phyloP scores from a whole-genome alignment of 2,888 invertebrate species.

The Caenorhabditis sp. region DNA sequence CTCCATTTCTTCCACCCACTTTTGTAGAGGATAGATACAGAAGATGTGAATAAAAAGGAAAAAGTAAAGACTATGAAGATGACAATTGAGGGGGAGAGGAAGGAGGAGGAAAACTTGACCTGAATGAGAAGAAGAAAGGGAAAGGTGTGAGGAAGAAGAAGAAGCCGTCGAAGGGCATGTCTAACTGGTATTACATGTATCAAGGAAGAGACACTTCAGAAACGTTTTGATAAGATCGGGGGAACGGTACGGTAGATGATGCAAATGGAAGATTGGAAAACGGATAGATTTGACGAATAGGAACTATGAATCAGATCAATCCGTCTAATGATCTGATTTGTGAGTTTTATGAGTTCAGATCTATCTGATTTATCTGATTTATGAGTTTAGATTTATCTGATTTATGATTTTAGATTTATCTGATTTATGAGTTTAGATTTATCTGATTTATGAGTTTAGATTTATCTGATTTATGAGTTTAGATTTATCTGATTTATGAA shows the following conservation, averaged over 20 bases:
- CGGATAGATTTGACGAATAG: slow-evolving; percentile 20
- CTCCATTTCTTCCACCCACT: slow-evolving; percentile 21
- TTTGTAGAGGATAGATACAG: slow-evolving; percentile 34
- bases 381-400: too few relatives aligned
- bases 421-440: too few relatives aligned
- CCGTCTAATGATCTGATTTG: slow-evolving; percentile 17
- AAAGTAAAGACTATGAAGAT: slow-evolving; percentile 44
- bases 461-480: too few relatives aligned
- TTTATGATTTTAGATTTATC: too few relatives aligned
- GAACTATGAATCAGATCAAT: neutral
- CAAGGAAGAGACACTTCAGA: neutral
- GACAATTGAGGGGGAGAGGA: slow-evolving; percentile 23
- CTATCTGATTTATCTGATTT: too few relatives aligned
- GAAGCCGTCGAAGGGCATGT: slow-evolving; percentile 26
- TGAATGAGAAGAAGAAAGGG: slow-evolving; percentile 42
- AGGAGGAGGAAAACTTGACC: slow-evolving; percentile 40
- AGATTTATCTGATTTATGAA: too few relatives aligned
- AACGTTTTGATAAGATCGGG: neutral
- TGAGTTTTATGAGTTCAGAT: too few relatives aligned
- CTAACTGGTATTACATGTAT: slow-evolving; percentile 9
- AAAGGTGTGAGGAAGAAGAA: slow-evolving; percentile 31
- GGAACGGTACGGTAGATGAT: slow-evolving; percentile 22
- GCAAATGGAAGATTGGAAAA: slow-evolving; percentile 13
- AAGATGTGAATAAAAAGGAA: slow-evolving; percentile 23
- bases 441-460: too few relatives aligned